Base-by-base conservation (phyloP, 2,113 vertebrate genomes). In the Grus americana region DNA sequence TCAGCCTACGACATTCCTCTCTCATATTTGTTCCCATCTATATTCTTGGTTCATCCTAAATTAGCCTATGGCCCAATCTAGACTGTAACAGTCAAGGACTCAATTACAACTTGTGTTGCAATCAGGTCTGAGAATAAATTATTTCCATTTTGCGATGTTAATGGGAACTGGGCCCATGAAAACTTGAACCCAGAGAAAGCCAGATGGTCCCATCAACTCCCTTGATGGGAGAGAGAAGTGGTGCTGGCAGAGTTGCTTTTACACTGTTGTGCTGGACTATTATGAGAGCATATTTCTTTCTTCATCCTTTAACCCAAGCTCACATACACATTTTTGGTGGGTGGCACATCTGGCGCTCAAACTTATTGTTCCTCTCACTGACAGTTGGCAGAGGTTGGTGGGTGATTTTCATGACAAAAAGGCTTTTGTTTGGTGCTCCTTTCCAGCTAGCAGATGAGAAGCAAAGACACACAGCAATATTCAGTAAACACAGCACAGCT, bases 391-490 rank as follows among this genome's bases (percentile, higher is more conserved):
- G 92, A 97, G 89, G 88, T 93, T 97, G 78, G 79, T 83, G 83
- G 58, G 74, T 94, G 91, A 98, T 98, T 98, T 98, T 96, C 97
- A 96, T 91, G 80, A 98, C 88, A 98, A 98, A 97, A 90, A 86
- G 76, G 89, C 93, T 93, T 97, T 97, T 97, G 95, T 98, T 86
- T 96, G 91, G 40, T 5, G 8, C 86, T 88, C 58, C 90, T 91
- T 95, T 88, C 88, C 92, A 92, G 94, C 9, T 27, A 96, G 91
- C 82, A 94, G 89, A 97, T 95, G 97, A 97, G 91, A 97, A 96
- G 94, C 83, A 84, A 94, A 93, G 96, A 91, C 71, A 92, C 38
- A 44, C 80, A 92, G 83, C 61, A 83, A 95, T 66, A 96, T 63
- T 95, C 93, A 96, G 74, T 88, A 93, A 95, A 88, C 65, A 76